Base-by-base conservation (phyloP, 2,113 vertebrate genomes). In the Falcunculus frontatus region DNA sequence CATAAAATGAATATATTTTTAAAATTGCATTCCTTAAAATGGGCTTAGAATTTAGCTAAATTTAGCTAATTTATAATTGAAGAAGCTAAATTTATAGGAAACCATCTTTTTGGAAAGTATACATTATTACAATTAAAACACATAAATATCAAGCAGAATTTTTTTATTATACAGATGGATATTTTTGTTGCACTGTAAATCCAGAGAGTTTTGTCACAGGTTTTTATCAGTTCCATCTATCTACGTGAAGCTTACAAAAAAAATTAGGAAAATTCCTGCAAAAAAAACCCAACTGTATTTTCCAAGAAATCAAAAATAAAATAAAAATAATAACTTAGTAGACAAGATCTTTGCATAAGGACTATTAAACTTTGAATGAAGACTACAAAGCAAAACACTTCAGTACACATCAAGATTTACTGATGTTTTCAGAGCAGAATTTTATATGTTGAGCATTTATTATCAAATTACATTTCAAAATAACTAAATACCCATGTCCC, bases 131-230 rank as follows among this genome's bases (percentile, higher is more conserved):
- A 84, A 37, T 44, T n/a, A 20, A 67, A 90, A 82, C 17, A 39
- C 30, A 64, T 30, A 33, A 7, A 57, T 46, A 27, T 41, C 8
- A 47, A 79, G 8, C 4, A 53, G 12, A 30, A 64, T 42, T 26
- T 37, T 37, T 64, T 77, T 65, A 65, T 86, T 56, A 65, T 15
- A 23, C 1, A 80, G 12, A 7, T 29, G 9, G 7, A 26, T 33
- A 12, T 81, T 77, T 76, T 60, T 47, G 16, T 30, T 0, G 0
- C 4, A 14, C 1, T 44, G 10, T 30, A 30, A 57, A 59, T 29
- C 19, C 59, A 22, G 9, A 20, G 6, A 55, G 3, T 62, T 68
- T 57, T 83, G 5, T 46, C 79, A 55, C 1, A 39, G 20, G 12
- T 12, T 75, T 72, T 20, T 39, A 49, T 13, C 11, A 72, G 8